Conservation (phyloP, 2,113 vertebrate genomes). For the Campylomormyrus tamandua region DNA sequence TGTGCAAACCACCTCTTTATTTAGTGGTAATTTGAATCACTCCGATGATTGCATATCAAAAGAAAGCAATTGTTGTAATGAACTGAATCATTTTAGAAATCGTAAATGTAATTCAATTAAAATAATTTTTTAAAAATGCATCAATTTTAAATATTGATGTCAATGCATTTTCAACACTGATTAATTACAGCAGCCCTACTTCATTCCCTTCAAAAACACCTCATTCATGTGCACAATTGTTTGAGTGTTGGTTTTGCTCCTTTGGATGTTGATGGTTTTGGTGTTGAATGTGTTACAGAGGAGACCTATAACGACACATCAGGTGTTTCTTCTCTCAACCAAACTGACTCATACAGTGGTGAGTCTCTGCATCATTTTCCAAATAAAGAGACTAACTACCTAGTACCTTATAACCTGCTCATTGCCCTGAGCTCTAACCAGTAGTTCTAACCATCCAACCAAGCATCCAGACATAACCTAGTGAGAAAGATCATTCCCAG, state of each 20-base stretch:
- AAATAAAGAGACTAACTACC: not conserved
- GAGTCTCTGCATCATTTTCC: conserved; percentile 56
- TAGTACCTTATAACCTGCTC: conserved; percentile 57
- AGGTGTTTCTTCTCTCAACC: conserved; percentile 71
- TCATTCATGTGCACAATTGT: not conserved
- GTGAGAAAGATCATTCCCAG: not conserved
- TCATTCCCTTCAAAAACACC: not conserved
- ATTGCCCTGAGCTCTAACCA: conserved; percentile 37
- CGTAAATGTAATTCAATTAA: no score
- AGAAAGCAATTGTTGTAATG: no score
- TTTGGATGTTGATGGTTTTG: conserved; percentile 35
- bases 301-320: conserved; percentile 77
- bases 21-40: no score
- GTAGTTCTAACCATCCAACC: not conserved
- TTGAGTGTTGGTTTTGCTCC: conserved; percentile 8
- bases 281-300: conserved; percentile 81
- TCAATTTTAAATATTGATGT: no score
- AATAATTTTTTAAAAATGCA: no score
- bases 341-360: conserved; percentile 84
- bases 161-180: no score
- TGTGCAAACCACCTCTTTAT: no score
- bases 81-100: no score
- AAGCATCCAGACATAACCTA: not conserved
- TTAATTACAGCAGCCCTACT: no score
- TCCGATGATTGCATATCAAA: no score